Evolutionary conservation across 2,113 vertebrate species (phyloP), one percentile per base, ranked within the genome.

Genomic region (Carollia perspicillata): DNA sequence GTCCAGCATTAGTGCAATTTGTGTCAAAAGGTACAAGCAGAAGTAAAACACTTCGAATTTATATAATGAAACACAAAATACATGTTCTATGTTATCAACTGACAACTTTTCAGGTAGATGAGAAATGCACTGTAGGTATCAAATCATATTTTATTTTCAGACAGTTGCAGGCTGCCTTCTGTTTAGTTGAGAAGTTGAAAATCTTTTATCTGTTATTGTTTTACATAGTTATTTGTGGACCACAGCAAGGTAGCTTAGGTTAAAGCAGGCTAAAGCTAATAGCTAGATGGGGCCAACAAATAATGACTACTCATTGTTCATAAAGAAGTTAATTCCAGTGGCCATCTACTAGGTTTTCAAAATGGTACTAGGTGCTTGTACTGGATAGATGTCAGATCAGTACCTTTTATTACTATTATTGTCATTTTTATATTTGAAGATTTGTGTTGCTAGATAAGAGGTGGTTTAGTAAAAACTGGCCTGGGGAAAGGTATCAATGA

Each of bases 101-200:
- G 92, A 96, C 55, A 69, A 75, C 51, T 79, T 89, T 94, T 75
- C 75, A 93, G 83, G 53, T 71, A 93, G 68, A 44, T 94, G 93
- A 93, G 74, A 89, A 65, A 26, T 92, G 28, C 30, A 40, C 79
- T 84, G 49, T 72, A 83, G 17, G n/a, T 89, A 22, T 66, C 89
- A 95, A 95, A 92, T 71, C 23, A 5, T 47, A 74, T 87, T 91
- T 96, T 96, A 96, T 94, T 97, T 97, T 96, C 95, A 96, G 91
- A 94, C 80, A 86, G 35, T 47, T 94, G 78, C 40, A 94, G 60
- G 35, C 49, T 93, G 47, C 93, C 94, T 89, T 44, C 68, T 44
- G 33, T 75, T 86, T 95, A 94, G 68, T 83, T 71, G 79, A 75
- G 78, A 95, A 97, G 22, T 84, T 95, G 79, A 63, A 23, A 86